Evolutionary conservation across 2,113 vertebrate species (phyloP), one percentile per base, ranked within the genome.

Genomic region (Menidia beryllina): DNA sequence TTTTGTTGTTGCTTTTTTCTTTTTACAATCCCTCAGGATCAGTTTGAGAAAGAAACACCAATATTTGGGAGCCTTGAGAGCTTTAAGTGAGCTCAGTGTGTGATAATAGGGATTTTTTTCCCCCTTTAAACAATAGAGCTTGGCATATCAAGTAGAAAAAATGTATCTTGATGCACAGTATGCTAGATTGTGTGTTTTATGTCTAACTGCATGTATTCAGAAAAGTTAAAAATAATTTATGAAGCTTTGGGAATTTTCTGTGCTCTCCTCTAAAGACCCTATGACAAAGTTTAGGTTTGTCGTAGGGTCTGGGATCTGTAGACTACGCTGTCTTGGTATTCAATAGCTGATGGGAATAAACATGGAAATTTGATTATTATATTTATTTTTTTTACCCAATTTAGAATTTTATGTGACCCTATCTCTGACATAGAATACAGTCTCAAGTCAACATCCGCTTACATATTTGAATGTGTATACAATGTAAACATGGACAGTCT

Each of bases 21-120:
- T 58, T 82, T 75, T 59, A 74, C 74, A 77, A 51, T 71, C 76
- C 72, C 63, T 36, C 60, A 30, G 75, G 82, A 87, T 88, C 75
- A 72, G 68, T 67, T 75, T 74, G 69, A 63, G 27, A 71, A 66
- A 81, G 72, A 80, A 66, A 60, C 62, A 72, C 65, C 66, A 59
- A 70, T 41, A 24, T 73, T 83, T 87, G 63, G 63, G 61, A 77
- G 72, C 51, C 49, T 79, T 57, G 50, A 3, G 47, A 55, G 66
- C 54, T 55, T 86, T 60, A 60, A 26, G 61, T 77, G 66, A 76
- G 72, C 69, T 70, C 54, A 49, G 21, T 73, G 30, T 51, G n/a
- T 41, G 54, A 41, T 72, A 73, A 34, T 34, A 10, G 30, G 30
- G 5, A 61, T 66, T 72, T 63, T 64, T 61, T 64, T 74, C 12